Base-by-base conservation (phyloP, 2,113 vertebrate genomes). In the Brachypteracias leptosomus region DNA sequence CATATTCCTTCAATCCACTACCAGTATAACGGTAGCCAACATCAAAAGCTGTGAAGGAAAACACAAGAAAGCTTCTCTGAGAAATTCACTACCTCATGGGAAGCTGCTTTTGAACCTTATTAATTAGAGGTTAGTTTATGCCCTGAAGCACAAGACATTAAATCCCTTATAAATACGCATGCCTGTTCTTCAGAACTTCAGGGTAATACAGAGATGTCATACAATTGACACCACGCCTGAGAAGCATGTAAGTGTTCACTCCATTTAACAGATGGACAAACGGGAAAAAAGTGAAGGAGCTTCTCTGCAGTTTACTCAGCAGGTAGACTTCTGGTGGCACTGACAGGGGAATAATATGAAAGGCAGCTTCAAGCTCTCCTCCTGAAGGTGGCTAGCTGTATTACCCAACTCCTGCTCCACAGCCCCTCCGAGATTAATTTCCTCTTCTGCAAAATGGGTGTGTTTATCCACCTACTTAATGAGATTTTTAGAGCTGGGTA, bases 51-150 rank as follows among this genome's bases (percentile, higher is more conserved):
- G 71, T 24, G 80, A 77, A 72, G 55, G 19, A 88, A 92, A 94
- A 78, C 52, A 84, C 29, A 75, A 80, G 65, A 93, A 80, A 90
- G 52, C 75, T 71, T 52, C 72, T 88, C 24, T 77, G 75, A 92
- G 73, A 93, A 94, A 94, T 52, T 68, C 70, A 62, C 57, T 72
- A 61, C 47, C 81, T 31, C 66, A 49, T 4, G 47, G 94, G 76
- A 94, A 96, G 57, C 65, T 94, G 70, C 42, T 88, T 86, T 90
- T 94, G 79, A 92, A 90, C 90, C 76, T 88, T 92, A 89, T 84
- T 92, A 95, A 96, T 91, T 96, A 84, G 76, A 82, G 88, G 88
- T 92, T 92, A 90, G 79, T 93, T 90, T 85, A 88, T 70, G 83
- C 85, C 85, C 65, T 49, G 85, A 85, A 95, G 88, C 75, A 29